phyloP scores from a whole-genome alignment of 92 coral and sea anemone species.

The Palythoa heliodiscus region DNA sequence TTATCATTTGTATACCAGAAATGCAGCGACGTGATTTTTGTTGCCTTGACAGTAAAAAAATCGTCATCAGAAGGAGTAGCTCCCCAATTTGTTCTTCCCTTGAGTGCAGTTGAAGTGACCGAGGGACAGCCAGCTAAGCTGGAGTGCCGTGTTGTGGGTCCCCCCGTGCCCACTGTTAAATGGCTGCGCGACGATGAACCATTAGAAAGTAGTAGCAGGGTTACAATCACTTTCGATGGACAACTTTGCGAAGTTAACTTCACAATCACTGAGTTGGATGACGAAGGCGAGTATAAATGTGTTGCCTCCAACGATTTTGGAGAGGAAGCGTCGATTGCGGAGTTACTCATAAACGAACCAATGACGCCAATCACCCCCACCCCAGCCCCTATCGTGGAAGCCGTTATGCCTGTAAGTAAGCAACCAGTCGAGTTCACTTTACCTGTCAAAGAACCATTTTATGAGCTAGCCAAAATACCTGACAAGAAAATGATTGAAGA shows the following conservation, averaged over 20 bases:
- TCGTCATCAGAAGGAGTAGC: constrained; percentile 64
- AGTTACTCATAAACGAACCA: constrained; percentile 65
- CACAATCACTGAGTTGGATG: constrained; percentile 67
- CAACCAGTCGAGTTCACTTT: constrained; percentile 26
- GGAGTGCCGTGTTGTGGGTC: constrained; percentile 78
- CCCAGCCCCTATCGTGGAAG: constrained; percentile 35
- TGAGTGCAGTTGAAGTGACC: constrained; percentile 70
- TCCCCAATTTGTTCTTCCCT: constrained; percentile 76
- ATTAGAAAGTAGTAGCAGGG: constrained; percentile 57
- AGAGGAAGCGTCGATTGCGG: constrained; percentile 58
- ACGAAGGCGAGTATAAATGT: constrained; percentile 88
- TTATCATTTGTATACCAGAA: too few species aligned
- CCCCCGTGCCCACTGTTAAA: constrained; percentile 57
- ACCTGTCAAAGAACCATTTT: constrained; percentile 34
- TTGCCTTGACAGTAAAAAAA: constrained; percentile 3
- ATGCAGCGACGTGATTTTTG: too few species aligned
- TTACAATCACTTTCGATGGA: constrained; percentile 64
- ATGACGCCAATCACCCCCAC: constrained; percentile 38
- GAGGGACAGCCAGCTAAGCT: constrained; percentile 80
- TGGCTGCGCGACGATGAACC: constrained; percentile 88
- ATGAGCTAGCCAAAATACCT: not conserved
- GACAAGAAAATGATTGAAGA: constrained; percentile 19
- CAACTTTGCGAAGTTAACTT: constrained; percentile 77
- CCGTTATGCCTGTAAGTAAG: constrained; percentile 33
- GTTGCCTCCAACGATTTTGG: constrained; percentile 71